phyloP scores from a whole-genome alignment of 2,113 vertebrate species.

The Thamnaconus septentrionalis region DNA sequence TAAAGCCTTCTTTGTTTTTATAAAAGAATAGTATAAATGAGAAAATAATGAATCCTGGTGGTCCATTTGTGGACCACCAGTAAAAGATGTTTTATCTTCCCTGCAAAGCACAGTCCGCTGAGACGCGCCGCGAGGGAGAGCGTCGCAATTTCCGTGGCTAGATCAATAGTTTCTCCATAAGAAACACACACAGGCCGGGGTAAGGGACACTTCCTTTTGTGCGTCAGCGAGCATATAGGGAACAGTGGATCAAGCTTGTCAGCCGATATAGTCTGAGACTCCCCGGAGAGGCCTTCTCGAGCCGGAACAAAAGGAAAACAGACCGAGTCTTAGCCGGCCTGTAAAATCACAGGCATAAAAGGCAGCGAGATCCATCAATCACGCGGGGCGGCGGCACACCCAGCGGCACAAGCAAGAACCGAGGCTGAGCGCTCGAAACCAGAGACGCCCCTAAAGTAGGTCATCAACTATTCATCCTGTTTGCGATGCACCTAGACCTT shows the following conservation, averaged over 20 bases:
- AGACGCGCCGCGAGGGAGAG: conserved; percentile 19
- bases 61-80: conserved; percentile 36
- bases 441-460: conserved; percentile 64
- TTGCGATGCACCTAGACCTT: conserved; percentile 30
- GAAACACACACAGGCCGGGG: conserved; percentile 6
- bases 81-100: conserved; percentile 33
- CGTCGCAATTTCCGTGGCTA: conserved; percentile 10
- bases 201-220: conserved; percentile 16
- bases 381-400: conserved; percentile 49
- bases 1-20: conserved; percentile 9
- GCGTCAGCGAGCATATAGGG: conserved; percentile 14
- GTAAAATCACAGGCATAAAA: conserved; percentile 42
- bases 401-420: conserved; percentile 29
- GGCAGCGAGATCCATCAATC: conserved; percentile 42
- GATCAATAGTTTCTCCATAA: conserved; percentile 33
- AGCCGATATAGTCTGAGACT: conserved; percentile 29
- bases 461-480: conserved; percentile 66
- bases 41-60: conserved; percentile 23
- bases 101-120: conserved; percentile 35
- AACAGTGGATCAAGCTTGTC: conserved; percentile 25
- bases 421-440: conserved; percentile 47
- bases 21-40: conserved; percentile 2
- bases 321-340: conserved; percentile 43
- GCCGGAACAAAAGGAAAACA: conserved; percentile 30
- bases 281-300: conserved; percentile 26